Evolutionary conservation across 2,888 invertebrate species (phyloP).

Genomic region (Aspidapion aeneum): DNA sequence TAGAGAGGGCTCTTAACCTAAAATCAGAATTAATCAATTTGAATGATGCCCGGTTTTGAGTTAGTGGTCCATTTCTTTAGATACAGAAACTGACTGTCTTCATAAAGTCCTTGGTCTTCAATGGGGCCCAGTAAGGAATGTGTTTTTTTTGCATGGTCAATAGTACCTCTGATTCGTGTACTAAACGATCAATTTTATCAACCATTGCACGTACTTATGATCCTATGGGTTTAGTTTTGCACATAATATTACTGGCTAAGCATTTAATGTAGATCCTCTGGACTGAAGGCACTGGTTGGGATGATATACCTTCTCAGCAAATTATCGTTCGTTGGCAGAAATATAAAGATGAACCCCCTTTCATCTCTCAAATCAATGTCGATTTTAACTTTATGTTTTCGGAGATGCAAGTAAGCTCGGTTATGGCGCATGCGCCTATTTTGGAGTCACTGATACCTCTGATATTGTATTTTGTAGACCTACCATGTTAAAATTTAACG

Average conservation of each 20-base stretch:
- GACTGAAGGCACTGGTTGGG: conserved; percentile 19
- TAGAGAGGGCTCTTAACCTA: conserved; percentile 3
- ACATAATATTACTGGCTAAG: conserved; percentile 26
- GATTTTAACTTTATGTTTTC: no score
- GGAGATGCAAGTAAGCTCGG: no score
- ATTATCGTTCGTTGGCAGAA: conserved; percentile 16
- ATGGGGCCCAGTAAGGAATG: conserved; percentile 17
- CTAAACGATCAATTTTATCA: conserved; percentile 30
- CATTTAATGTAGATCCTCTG: conserved; percentile 27
- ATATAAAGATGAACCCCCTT: no score
- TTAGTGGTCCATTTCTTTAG: conserved; percentile 1
- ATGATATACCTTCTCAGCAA: conserved; percentile 13
- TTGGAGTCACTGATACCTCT: no score
- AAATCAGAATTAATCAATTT: background rate
- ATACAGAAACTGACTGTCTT: conserved; percentile 1
- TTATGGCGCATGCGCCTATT: no score
- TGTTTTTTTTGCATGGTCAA: conserved; percentile 14
- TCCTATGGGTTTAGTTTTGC: conserved; percentile 29
- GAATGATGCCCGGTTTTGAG: no score
- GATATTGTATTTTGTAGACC: no score
- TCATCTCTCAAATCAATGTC: no score
- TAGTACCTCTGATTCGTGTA: conserved; percentile 14
- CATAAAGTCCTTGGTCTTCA: conserved; percentile 23
- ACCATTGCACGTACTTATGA: conserved; percentile 27
- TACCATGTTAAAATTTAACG: no score